Percentiles rank a stretch among this genome's conserved stretches.
Evolutionary conservation across 2,888 invertebrate species (phyloP).

Genomic region (Tetragnatha montana): DNA sequence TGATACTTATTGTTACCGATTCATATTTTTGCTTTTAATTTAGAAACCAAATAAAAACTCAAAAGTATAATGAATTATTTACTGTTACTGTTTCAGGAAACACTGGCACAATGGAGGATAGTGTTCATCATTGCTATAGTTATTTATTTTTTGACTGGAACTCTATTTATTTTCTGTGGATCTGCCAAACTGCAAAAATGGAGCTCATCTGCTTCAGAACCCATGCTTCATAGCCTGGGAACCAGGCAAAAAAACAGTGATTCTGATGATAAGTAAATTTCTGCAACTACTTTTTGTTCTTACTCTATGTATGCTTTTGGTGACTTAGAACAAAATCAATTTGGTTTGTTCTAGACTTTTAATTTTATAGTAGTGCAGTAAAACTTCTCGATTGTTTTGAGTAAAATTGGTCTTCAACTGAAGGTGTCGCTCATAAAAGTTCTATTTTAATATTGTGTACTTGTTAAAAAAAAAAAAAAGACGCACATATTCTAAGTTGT

Average conservation of each 20-base stretch:
- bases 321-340: too few species aligned
- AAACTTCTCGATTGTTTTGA: too few species aligned
- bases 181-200: slow-evolving; percentile 61
- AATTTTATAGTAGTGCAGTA: neutral
- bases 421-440: too few species aligned
- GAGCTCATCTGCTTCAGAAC: slow-evolving; percentile 3
- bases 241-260: slow-evolving; percentile 11
- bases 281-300: neutral
- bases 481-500: too few species aligned
- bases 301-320: neutral
- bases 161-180: slow-evolving; percentile 52
- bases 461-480: too few species aligned
- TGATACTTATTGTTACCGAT: too few species aligned
- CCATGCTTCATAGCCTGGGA: neutral
- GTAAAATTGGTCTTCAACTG: too few species aligned
- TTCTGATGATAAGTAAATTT: neutral
- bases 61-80: neutral
- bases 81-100: slow-evolving; percentile 48
- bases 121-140: slow-evolving; percentile 54
- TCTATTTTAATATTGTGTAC: too few species aligned
- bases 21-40: too few species aligned
- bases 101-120: slow-evolving; percentile 66
- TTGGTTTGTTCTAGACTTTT: neutral
- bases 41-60: neutral
- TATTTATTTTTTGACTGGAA: slow-evolving; percentile 50